phyloP scores from a whole-genome alignment of 2,888 invertebrate species.

The Trichogramma dendrolimi region DNA sequence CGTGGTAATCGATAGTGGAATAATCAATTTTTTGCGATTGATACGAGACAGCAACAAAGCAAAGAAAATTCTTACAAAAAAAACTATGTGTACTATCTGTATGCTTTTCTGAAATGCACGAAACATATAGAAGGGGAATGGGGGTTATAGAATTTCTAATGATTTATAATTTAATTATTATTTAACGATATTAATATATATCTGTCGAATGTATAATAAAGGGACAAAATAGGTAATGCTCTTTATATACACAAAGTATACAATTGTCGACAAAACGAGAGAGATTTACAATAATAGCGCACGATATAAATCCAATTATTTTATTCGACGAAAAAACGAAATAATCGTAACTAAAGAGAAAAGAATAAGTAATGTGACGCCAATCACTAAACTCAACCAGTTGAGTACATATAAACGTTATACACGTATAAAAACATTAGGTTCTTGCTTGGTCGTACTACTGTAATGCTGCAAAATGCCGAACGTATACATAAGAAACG shows the following conservation, averaged over 20 bases:
- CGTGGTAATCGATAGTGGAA: conserved; percentile 41
- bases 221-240: conserved; percentile 23
- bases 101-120: conserved; percentile 83
- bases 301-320: conserved; percentile 19
- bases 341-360: too few species aligned
- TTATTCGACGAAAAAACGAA: conserved; percentile 3
- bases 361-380: too few species aligned
- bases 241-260: conserved; percentile 18
- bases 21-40: conserved; percentile 42
- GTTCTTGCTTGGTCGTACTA: too few species aligned
- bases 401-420: too few species aligned
- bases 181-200: conserved; percentile 33
- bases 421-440: too few species aligned
- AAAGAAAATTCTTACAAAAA: conserved; percentile 21
- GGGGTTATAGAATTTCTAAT: conserved; percentile 50
- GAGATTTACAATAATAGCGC: conserved; percentile 16
- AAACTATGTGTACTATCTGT: conserved; percentile 59
- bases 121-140: conserved; percentile 78
- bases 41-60: conserved; percentile 22
- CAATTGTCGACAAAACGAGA: conserved; percentile 13
- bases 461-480: too few species aligned
- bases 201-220: neutral
- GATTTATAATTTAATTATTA: conserved; percentile 52
- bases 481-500: too few species aligned
- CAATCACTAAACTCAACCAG: too few species aligned